Percentiles rank a stretch among this genome's conserved stretches.
phyloP scores from a whole-genome alignment of 2,888 invertebrate species.

The Geotrupes spiniger region DNA sequence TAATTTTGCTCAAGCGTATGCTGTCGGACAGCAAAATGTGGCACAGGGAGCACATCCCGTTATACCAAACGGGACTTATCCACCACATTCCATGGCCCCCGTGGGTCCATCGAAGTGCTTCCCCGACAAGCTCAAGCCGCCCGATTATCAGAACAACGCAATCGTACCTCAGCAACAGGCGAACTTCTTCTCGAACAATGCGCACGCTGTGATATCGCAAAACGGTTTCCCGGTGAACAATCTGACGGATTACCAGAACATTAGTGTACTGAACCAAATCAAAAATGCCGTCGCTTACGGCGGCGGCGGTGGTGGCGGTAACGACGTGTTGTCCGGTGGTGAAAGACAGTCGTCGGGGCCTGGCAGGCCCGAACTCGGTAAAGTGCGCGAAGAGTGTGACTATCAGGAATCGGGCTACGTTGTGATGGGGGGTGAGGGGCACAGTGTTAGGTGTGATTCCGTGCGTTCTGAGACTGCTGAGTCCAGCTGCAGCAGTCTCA shows the following conservation, averaged over 20 bases:
- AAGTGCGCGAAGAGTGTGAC: constrained; percentile 42
- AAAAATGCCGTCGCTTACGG: constrained; percentile 18
- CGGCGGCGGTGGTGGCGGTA: constrained; percentile 28
- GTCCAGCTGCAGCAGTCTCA: constrained; percentile 56
- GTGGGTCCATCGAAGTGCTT: constrained; percentile 37
- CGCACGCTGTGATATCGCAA: constrained; percentile 43
- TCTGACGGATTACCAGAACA: constrained; percentile 39
- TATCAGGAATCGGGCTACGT: constrained; percentile 34
- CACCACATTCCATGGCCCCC: constrained; percentile 43
- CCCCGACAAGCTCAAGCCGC: constrained; percentile 33
- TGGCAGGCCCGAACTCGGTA: constrained; percentile 34
- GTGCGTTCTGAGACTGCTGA: constrained; percentile 60
- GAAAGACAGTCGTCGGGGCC: constrained; percentile 37
- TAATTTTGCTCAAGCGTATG: constrained; percentile 55
- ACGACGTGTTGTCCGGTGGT: constrained; percentile 35
- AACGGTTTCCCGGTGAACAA: constrained; percentile 42
- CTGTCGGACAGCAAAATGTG: constrained; percentile 53
- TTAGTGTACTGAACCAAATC: constrained; percentile 30
- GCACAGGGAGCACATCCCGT: constrained; percentile 30
- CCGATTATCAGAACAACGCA: constrained; percentile 32
- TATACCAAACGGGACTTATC: constrained; percentile 49
- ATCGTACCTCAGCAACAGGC: constrained; percentile 24
- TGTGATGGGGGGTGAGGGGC: constrained; percentile 46
- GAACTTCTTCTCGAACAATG: constrained; percentile 25
- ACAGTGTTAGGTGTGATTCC: constrained; percentile 55